phyloP scores from a whole-genome alignment of 2,113 vertebrate genomes.

The Dascyllus trimaculatus region DNA sequence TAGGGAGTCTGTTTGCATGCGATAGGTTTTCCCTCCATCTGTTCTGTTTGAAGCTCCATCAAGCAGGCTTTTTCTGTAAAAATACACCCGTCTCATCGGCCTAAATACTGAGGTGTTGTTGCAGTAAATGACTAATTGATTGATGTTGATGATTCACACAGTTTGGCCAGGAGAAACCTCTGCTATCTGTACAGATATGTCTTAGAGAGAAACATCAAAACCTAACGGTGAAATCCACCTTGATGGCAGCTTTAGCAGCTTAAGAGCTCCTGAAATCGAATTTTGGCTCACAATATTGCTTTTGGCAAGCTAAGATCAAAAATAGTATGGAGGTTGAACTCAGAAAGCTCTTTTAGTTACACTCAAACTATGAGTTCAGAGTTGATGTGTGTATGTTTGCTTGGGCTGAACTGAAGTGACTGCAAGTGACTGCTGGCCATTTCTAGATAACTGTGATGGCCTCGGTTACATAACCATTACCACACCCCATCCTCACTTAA shows the following conservation, averaged over 20 bases:
- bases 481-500: background rate
- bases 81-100: conserved; percentile 30
- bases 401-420: conserved; percentile 7
- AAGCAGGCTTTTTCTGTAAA: conserved; percentile 33
- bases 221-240: conserved; percentile 29
- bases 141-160: conserved; percentile 54
- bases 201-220: conserved; percentile 44
- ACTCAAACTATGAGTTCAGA: background rate
- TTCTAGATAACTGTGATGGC: conserved; percentile 2
- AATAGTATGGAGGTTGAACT: conserved; percentile 24
- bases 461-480: conserved; percentile 26
- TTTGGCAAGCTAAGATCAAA: conserved; percentile 19
- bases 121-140: conserved; percentile 52
- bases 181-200: conserved; percentile 42
- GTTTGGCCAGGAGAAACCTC: conserved; percentile 50
- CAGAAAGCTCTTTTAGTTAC: conserved; percentile 10
- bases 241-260: conserved; percentile 35
- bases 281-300: conserved; percentile 11
- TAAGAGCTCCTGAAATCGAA: conserved; percentile 16
- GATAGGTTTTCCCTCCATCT: conserved; percentile 64
- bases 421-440: conserved; percentile 9
- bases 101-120: conserved; percentile 35
- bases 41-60: conserved; percentile 60
- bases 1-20: conserved; percentile 59
- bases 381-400: conserved; percentile 7